These are phyloP conservation scores for Dryomyza anilis DNA, from an alignment of 2,888 invertebrate species.

Conservation along the genomic window DNA sequence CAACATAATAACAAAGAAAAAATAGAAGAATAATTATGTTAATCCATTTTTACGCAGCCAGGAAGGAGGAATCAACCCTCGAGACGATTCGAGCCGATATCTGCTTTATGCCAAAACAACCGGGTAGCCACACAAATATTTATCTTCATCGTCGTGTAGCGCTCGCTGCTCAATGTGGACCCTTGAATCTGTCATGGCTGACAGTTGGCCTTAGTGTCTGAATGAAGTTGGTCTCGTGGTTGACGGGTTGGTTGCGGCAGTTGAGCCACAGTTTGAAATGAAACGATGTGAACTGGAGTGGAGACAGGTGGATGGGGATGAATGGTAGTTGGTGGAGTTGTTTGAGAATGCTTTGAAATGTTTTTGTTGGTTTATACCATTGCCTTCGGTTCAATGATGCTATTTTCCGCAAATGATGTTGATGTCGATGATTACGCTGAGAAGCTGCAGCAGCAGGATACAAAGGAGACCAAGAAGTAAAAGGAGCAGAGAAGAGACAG, in stretches of 20 bases:
- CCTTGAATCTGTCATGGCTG: slow-evolving; percentile 12
- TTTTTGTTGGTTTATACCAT: slow-evolving; percentile 1
- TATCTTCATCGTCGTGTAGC: background rate
- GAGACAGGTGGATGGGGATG: background rate
- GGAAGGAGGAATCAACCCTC: background rate
- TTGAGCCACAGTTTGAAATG: no score
- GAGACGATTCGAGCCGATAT: background rate
- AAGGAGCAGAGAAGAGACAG: no score
- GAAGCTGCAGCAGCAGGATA: no score
- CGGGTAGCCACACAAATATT: background rate
- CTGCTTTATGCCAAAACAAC: background rate
- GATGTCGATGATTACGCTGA: slow-evolving; percentile 36
- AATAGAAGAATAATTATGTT: slow-evolving; percentile 9
- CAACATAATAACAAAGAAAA: background rate
- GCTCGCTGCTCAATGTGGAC: background rate
- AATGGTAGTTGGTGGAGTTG: slow-evolving; percentile 22
- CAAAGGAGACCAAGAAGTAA: no score
- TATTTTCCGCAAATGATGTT: slow-evolving; percentile 53
- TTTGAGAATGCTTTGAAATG: slow-evolving; percentile 17
- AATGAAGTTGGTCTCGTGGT: background rate
- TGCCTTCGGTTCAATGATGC: slow-evolving; percentile 48
- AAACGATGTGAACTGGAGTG: no score
- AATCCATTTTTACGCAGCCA: background rate
- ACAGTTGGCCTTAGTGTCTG: background rate
- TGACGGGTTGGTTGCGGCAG: background rate